These are phyloP conservation scores for Doryteuthis pealeii DNA, from an alignment of 1,140 invertebrate genomes.

Conservation along the genomic window DNA sequence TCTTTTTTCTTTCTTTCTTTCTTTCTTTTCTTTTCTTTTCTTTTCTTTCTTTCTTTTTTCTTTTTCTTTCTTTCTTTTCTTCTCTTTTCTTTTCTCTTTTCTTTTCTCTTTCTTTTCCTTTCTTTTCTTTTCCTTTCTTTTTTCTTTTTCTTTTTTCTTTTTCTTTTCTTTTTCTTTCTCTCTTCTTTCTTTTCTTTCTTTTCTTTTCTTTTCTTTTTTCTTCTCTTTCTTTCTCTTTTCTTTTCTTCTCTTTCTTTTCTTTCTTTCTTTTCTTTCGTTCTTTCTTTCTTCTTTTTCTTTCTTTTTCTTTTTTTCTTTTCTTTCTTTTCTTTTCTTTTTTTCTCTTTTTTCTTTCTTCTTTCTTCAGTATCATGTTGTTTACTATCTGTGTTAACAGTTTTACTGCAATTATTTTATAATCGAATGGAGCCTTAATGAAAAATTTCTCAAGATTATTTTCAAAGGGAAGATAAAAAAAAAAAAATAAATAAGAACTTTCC, in stretches of 20 bases:
- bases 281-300: conserved; percentile 5
- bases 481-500: too few relatives aligned
- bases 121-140: not conserved
- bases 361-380: not conserved
- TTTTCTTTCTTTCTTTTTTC: not conserved
- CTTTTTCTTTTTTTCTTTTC: not conserved
- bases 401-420: too few relatives aligned
- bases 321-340: conserved; percentile 6
- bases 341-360: not conserved
- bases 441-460: too few relatives aligned
- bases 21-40: not conserved
- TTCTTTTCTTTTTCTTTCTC: not conserved
- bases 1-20: not conserved
- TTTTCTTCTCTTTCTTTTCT: conserved; percentile 3
- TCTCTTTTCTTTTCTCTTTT: not conserved
- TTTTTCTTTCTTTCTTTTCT: not conserved
- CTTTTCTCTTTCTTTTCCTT: not conserved
- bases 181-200: not conserved
- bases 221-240: conserved; percentile 6
- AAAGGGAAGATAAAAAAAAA: too few relatives aligned
- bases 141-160: not conserved
- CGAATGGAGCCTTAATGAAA: too few relatives aligned
- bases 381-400: too few relatives aligned
- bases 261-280: too few relatives aligned
- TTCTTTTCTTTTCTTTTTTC: not conserved